Evolutionary conservation across 2,888 invertebrate genomes (phyloP).

Genomic region (Macrophya alboannulata): DNA sequence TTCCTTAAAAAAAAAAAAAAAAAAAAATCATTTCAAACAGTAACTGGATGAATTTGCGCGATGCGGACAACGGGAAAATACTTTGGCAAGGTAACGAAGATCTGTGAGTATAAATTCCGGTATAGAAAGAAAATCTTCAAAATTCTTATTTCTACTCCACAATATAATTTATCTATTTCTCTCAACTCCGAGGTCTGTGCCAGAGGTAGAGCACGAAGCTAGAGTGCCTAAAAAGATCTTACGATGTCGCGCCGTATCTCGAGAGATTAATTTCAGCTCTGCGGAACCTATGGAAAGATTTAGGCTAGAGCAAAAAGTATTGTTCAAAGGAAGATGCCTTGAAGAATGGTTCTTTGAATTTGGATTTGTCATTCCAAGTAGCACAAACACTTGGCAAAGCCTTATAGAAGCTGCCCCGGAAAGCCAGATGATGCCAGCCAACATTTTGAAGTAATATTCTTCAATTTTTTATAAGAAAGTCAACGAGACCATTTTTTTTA

Average conservation of each 20-base stretch:
- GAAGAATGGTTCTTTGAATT: conserved; percentile 99
- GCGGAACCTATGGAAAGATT: conserved; percentile 97
- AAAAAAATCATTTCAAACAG: conserved; percentile 78
- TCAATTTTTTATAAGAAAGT: conserved; percentile 3
- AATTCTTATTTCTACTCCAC: conserved; percentile 4
- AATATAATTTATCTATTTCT: neutral
- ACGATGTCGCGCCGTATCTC: conserved; percentile 94
- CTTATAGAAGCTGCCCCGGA: conserved; percentile 99
- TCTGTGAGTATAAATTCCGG: conserved; percentile 81
- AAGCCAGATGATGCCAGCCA: conserved; percentile 99
- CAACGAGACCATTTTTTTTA: neutral
- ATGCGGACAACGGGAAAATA: conserved; percentile 96
- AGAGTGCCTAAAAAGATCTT: conserved; percentile 98
- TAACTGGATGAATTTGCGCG: conserved; percentile 99
- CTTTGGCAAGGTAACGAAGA: conserved; percentile 99
- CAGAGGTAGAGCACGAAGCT: conserved; percentile 97
- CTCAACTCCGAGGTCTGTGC: conserved; percentile 82
- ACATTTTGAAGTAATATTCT: conserved; percentile 91
- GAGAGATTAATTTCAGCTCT: conserved; percentile 95
- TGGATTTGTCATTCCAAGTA: conserved; percentile 99
- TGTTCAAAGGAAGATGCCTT: conserved; percentile 94
- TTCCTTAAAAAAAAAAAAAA: conserved; percentile 74
- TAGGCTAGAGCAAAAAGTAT: conserved; percentile 92
- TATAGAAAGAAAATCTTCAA: neutral
- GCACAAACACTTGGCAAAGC: conserved; percentile 99